These are phyloP conservation scores for Masticophis lateralis DNA, from an alignment of 2,797 vertebrate species.

Conservation along the genomic window DNA sequence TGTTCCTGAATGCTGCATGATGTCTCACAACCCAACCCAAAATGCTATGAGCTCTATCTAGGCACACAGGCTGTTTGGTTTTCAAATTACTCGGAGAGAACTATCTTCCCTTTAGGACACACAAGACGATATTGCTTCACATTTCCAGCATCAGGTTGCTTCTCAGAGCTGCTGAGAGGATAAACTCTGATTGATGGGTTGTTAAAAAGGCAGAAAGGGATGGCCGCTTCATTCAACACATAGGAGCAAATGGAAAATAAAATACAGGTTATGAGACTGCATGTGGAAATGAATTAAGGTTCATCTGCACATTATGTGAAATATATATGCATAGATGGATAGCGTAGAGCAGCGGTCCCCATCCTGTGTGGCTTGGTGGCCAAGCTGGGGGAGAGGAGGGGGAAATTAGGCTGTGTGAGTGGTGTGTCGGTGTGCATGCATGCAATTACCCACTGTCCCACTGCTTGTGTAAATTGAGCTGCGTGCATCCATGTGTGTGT, in stretches of 20 bases:
- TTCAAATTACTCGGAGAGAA: not conserved
- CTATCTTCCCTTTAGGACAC: not conserved
- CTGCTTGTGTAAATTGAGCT: not conserved
- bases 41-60: not conserved
- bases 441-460: not conserved
- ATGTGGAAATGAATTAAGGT: not conserved
- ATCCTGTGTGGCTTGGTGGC: not conserved
- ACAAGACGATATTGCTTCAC: slow-evolving; percentile 3
- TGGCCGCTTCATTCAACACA: not conserved
- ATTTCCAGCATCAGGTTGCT: not conserved
- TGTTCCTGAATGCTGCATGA: not conserved
- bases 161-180: not conserved
- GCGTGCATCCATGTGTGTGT: not conserved
- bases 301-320: not conserved
- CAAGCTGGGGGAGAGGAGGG: too few species aligned
- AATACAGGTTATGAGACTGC: not conserved
- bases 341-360: not conserved
- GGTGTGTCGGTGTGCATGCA: rapidly evolving
- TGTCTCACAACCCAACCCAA: not conserved
- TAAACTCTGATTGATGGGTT: not conserved
- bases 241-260: not conserved
- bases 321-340: not conserved
- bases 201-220: not conserved
- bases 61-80: not conserved
- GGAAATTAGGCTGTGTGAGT: not conserved